A percentile compares a stretch with the other conserved stretches of the same genome.
Conservation (phyloP, 2,113 vertebrate genomes). For the Petromus typicus region DNA sequence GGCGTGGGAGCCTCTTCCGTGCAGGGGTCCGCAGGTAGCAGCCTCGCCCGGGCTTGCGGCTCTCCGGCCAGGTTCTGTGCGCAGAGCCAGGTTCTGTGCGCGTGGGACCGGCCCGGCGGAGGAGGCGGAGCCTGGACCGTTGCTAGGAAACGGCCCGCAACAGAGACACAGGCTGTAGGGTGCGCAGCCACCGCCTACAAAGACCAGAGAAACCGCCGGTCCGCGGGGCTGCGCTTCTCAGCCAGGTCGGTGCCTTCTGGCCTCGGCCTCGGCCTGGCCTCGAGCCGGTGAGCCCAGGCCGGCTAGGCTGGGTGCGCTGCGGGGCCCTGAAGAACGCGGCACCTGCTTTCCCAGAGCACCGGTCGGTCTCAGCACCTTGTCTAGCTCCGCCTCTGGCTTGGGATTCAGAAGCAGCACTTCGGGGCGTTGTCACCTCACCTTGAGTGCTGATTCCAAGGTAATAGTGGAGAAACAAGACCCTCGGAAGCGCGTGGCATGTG, state of each 20-base stretch:
- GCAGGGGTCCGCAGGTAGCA: not conserved
- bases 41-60: rapidly evolving
- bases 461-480: not conserved
- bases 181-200: rapidly evolving
- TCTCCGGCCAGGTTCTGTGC: not conserved
- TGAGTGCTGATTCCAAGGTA: not conserved
- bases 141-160: conserved; percentile 65
- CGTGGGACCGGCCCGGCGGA: not conserved
- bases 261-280: too few relatives aligned
- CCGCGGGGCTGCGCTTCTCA: not conserved
- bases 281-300: not conserved
- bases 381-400: not conserved
- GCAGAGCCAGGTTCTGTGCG: too few relatives aligned
- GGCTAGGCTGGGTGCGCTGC: not conserved
- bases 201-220: not conserved
- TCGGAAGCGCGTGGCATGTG: not conserved
- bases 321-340: not conserved
- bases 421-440: too few relatives aligned
- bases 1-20: too few relatives aligned
- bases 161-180: too few relatives aligned
- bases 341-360: not conserved
- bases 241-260: conserved; percentile 36
- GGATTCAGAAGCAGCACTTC: not conserved
- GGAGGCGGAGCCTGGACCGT: not conserved
- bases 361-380: not conserved